Evolutionary conservation across 1,140 invertebrate genomes (phyloP).

Genomic region (Cardiocondyla obscurior): DNA sequence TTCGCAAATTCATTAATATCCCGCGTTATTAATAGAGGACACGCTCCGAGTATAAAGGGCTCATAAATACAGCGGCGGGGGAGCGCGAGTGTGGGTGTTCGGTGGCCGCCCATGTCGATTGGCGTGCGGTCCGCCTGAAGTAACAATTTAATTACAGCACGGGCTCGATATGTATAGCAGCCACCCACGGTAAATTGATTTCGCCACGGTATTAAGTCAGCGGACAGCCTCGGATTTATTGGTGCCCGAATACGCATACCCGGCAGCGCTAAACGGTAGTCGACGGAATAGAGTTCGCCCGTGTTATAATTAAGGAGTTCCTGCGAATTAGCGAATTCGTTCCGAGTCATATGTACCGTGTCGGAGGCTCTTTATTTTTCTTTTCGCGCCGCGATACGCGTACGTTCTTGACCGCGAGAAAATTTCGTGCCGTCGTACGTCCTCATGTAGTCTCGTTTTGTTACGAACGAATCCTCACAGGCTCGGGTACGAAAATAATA

Average conservation of each 20-base stretch:
- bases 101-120: conserved; percentile 84
- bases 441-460: conserved; percentile 19
- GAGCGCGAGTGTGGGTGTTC: conserved; percentile 80
- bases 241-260: conserved; percentile 66
- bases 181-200: conserved; percentile 84
- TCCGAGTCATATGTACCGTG: conserved; percentile 51
- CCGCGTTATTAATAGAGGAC: conserved; percentile 77
- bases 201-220: conserved; percentile 82
- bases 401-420: conserved; percentile 4
- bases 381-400: conserved; percentile 6
- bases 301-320: conserved; percentile 82
- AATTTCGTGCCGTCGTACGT: background rate
- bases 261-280: conserved; percentile 82
- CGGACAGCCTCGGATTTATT: conserved; percentile 80
- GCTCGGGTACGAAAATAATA: background rate
- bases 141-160: conserved; percentile 84
- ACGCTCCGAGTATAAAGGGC: conserved; percentile 69
- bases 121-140: conserved; percentile 81
- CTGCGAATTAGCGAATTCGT: conserved; percentile 59
- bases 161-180: conserved; percentile 81
- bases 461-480: background rate
- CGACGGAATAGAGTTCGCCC: conserved; percentile 73
- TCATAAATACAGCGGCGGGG: conserved; percentile 72
- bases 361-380: conserved; percentile 18
- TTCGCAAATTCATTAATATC: conserved; percentile 72